Evolutionary conservation across 2,797 vertebrate species (phyloP).

Genomic region (Smutsia gigantea): DNA sequence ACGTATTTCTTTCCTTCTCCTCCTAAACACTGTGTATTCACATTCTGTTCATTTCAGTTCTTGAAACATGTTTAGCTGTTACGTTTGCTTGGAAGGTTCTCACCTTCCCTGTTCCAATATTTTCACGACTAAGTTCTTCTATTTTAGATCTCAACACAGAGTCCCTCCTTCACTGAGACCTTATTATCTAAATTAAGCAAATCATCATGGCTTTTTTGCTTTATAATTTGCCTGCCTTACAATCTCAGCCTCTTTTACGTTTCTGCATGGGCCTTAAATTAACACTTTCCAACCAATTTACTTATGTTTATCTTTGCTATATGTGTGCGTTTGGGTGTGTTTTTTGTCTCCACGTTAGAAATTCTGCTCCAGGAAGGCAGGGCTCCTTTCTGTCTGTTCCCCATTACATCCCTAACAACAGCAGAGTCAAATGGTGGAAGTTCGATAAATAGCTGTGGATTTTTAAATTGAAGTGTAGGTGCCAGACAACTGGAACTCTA

Average conservation of each 20-base stretch:
- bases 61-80: background rate
- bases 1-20: background rate
- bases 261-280: background rate
- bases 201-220: background rate
- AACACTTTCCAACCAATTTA: background rate
- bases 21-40: background rate
- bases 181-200: background rate
- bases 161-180: background rate
- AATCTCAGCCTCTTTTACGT: background rate
- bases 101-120: background rate
- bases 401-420: background rate
- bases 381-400: background rate
- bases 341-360: background rate
- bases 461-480: slow-evolving; percentile 12
- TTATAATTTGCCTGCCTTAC: background rate
- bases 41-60: background rate
- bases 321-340: background rate
- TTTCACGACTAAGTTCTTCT: background rate
- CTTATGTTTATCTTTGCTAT: background rate
- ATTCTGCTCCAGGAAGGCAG: background rate
- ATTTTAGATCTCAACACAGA: background rate
- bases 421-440: background rate
- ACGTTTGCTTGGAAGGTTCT: background rate
- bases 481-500: background rate
- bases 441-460: background rate